Evolutionary conservation across 2,797 vertebrate species (phyloP), one percentile per base, ranked within the genome.

Genomic region (Channallabes apus): DNA sequence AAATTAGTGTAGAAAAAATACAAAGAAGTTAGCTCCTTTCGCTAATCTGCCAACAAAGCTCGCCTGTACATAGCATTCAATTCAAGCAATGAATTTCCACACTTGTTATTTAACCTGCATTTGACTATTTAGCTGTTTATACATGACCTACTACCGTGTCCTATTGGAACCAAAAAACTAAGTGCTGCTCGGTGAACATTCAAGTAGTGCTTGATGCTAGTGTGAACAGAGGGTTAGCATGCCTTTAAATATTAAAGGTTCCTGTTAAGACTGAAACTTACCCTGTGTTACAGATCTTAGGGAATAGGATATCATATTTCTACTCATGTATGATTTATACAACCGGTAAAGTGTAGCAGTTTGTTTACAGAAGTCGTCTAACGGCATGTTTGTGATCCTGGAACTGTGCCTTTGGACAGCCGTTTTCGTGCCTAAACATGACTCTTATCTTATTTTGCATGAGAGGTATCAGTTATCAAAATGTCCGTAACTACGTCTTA

Each of bases 391-490:
- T 51, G 41, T 6, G 20, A 67, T 54, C 54, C 79, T 65, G 62
- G 61, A 80, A 64, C 64, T 46, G 59, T 51, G 38, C 24, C 59
- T 64, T 65, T 61, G 32, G 32, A 38, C 76, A 32, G 62, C 2
- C 67, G 41, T 29, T 29, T 80, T 67, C 79, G 22, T 67, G 79
- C 67, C 41, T 67, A 41, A 67, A 67, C 79, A 80, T 51, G 79
- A 80, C 62, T 29, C 29, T 2, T 80, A 41, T 1, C 35, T n/a
- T n/a, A 64, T 62, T 41, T 79, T 61, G 5, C 38, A 29, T 46
- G 38, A 65, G 61, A 51, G 6, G 38, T 11, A 51, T 80, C 41
- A 51, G 61, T 27, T 80, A 64, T 46, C 77, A 64, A 27, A 15
- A 64, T 62, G 35, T 78, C 32, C 24, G 27, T 46, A 77, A 59